A percentile compares a stretch with the other conserved stretches of the same genome.
These are phyloP conservation scores for Physella acuta DNA, from an alignment of 1,140 invertebrate species.

Conservation along the genomic window DNA sequence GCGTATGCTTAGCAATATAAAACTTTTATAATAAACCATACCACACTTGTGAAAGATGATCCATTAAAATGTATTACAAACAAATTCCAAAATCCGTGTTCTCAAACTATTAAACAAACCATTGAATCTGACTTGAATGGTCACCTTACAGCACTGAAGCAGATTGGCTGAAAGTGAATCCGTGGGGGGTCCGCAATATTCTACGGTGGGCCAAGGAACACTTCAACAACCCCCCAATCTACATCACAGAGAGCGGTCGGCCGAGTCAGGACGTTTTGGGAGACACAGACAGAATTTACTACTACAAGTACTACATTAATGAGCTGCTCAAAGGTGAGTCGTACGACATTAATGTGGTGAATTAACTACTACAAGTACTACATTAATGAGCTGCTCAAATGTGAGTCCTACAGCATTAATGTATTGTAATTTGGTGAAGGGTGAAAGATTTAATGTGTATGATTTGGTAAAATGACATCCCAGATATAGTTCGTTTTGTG, in stretches of 20 bases:
- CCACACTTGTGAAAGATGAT: too few species aligned
- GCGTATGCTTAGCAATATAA: too few species aligned
- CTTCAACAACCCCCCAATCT: slow-evolving; percentile 67
- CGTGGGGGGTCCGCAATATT: slow-evolving; percentile 70
- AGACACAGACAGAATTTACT: slow-evolving; percentile 64
- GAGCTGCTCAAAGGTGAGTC: slow-evolving; percentile 64
- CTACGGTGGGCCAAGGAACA: slow-evolving; percentile 66
- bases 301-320: slow-evolving; percentile 65
- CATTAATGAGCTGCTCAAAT: slow-evolving; percentile 66
- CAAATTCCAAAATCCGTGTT: too few species aligned
- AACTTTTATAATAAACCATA: too few species aligned
- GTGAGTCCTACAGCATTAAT: too few species aligned
- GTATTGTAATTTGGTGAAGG: too few species aligned
- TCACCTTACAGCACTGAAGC: slow-evolving; percentile 49
- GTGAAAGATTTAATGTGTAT: too few species aligned
- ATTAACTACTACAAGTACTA: slow-evolving; percentile 65
- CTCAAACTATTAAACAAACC: background rate
- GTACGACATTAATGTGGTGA: slow-evolving; percentile 42
- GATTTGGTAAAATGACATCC: too few species aligned
- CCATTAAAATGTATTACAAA: too few species aligned
- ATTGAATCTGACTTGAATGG: background rate
- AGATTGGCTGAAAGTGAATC: slow-evolving; percentile 59
- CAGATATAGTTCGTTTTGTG: too few species aligned
- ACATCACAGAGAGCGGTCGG: slow-evolving; percentile 69
- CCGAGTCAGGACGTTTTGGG: slow-evolving; percentile 58